phyloP scores from a whole-genome alignment of 2,888 invertebrate species.

The Caradrina clavipalpis region DNA sequence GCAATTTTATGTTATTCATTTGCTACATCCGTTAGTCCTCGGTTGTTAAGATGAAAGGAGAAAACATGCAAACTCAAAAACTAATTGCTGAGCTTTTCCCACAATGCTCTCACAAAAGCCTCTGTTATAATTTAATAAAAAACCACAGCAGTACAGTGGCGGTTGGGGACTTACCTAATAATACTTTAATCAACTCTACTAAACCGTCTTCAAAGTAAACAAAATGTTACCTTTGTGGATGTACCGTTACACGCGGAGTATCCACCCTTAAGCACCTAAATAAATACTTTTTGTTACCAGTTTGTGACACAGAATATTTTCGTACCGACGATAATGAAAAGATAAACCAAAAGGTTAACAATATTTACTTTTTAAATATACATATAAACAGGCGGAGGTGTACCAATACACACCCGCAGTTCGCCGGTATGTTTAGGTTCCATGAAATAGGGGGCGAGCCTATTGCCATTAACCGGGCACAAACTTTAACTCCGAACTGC shows the following conservation, averaged over 20 bases:
- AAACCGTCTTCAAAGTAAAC: conserved; percentile 24
- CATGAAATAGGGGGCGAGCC: too few relatives aligned
- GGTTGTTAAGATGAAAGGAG: not conserved
- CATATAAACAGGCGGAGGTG: too few relatives aligned
- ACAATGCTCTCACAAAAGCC: too few relatives aligned
- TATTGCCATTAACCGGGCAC: too few relatives aligned
- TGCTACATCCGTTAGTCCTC: too few relatives aligned
- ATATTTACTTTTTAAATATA: not conserved
- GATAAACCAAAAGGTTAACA: not conserved
- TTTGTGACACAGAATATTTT: conserved; percentile 19
- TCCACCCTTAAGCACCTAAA: conserved; percentile 11
- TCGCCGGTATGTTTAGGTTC: too few relatives aligned
- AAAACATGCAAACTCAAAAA: not conserved
- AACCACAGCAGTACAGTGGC: conserved; percentile 11
- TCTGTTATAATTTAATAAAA: conserved; percentile 23
- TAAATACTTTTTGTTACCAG: conserved; percentile 24
- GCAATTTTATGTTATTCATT: too few relatives aligned
- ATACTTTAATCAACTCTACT: conserved; percentile 32
- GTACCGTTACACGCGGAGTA: conserved; percentile 6
- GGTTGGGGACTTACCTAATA: conserved; percentile 5
- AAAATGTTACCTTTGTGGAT: conserved; percentile 24
- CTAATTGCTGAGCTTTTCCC: not conserved
- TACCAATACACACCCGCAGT: too few relatives aligned
- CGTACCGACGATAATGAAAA: not conserved
- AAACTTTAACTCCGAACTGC: too few relatives aligned